Percentiles rank a stretch among this genome's conserved stretches.
Evolutionary conservation across 2,113 vertebrate species (phyloP).

Genomic region (Leptobrachium ailaonicum): DNA sequence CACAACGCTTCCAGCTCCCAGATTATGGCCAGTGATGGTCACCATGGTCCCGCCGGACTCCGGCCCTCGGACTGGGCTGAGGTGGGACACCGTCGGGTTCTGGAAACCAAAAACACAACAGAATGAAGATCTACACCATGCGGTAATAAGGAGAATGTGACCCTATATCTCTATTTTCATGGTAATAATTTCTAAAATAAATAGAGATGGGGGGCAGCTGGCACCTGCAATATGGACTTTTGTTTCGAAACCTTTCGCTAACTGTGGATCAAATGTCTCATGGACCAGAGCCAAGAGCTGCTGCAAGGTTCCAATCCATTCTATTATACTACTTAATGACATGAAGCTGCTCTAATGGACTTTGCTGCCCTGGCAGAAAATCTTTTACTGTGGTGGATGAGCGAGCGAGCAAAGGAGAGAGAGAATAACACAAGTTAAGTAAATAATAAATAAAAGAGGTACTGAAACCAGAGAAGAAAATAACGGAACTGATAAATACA

Average conservation of each 20-base stretch:
- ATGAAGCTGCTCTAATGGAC: constrained; percentile 50
- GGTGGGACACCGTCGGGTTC: constrained; percentile 82
- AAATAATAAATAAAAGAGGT: constrained; percentile 8
- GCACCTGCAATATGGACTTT: background rate
- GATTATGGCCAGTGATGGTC: constrained; percentile 87
- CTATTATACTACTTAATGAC: constrained; percentile 51
- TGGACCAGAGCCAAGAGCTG: constrained; percentile 45
- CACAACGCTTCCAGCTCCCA: constrained; percentile 89
- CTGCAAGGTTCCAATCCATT: constrained; percentile 54
- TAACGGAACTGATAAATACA: background rate
- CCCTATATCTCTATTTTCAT: too few species aligned
- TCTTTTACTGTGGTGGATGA: background rate
- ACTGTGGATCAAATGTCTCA: constrained; percentile 43
- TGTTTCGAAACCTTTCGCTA: constrained; percentile 15
- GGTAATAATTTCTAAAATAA: too few species aligned
- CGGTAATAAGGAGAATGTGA: too few species aligned
- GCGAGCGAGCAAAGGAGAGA: constrained; percentile 31
- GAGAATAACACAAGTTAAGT: constrained; percentile 41
- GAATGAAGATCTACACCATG: too few species aligned
- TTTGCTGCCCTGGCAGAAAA: constrained; percentile 20
- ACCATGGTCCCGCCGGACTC: constrained; percentile 96
- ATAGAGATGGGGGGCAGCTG: too few species aligned
- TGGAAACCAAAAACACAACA: constrained; percentile 56
- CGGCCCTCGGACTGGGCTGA: constrained; percentile 85
- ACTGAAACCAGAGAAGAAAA: constrained; percentile 1